Base-by-base conservation (phyloP, 1,140 invertebrate species). In the Philotrypesis tridentata region DNA sequence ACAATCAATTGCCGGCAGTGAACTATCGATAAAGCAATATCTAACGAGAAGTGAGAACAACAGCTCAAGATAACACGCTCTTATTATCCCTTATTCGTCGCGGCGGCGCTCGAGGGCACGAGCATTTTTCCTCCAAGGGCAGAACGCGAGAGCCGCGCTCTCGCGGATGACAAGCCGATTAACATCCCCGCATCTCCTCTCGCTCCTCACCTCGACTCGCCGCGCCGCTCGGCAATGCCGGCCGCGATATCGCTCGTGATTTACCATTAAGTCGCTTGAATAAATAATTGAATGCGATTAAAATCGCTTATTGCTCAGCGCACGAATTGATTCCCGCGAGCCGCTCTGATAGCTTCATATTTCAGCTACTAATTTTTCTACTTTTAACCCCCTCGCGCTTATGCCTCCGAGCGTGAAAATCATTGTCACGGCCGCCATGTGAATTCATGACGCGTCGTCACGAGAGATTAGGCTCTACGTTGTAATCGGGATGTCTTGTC, bases 81-180 rank as follows among this genome's bases (percentile, higher is more conserved):
- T 37, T 37, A 37, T 37, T 37, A 37, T 37, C 48, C 48, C 48
- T 55, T 37, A 37, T 37, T 55, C 48, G 48, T 21, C 43, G 1
- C 48, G 48, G 48, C 83, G 70, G 63, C 37, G 83, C 80, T 80
- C 71, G 67, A 79, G 83, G 84, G 77, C 72, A 55, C 14, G 29
- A 73, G 60, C 81, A 86, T 87, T 86, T 88, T 88, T 87, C 82
- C 76, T 68, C 60, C 21, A 60, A 29, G 33, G 60, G 80, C 81
- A 72, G n/a, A n/a, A n/a, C n/a, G n/a, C n/a, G n/a, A n/a, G n/a
- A n/a, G n/a, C n/a, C n/a, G 78, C 37, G 83, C 84, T 40, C 77
- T 84, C 84, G 85, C 84, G 86, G 83, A 85, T 84, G 83, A 85
- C 84, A 74, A 71, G 83, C 65, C 72, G 82, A 84, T 86, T 85